These are phyloP conservation scores for Cherax quadricarinatus DNA, from an alignment of 1,140 invertebrate genomes.

Conservation along the genomic window DNA sequence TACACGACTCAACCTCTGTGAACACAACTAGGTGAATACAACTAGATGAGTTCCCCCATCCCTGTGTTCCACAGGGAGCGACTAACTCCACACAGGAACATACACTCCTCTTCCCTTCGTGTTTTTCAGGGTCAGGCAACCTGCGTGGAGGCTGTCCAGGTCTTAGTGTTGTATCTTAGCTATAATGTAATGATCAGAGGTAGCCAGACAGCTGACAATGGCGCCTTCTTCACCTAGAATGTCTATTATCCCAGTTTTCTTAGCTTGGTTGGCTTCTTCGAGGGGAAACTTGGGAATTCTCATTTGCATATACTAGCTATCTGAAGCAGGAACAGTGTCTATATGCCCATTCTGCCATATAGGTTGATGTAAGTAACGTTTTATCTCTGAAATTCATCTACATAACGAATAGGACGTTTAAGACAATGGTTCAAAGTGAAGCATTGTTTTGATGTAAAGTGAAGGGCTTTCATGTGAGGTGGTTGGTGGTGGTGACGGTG, in stretches of 20 bases:
- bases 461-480: conserved; percentile 10
- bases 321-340: no score
- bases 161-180: background rate
- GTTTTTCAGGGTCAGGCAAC: no score
- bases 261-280: background rate
- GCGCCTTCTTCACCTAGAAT: background rate
- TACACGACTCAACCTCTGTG: no score
- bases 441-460: background rate
- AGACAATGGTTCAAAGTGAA: background rate
- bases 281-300: background rate
- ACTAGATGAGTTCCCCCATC: no score
- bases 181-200: background rate
- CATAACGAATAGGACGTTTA: background rate
- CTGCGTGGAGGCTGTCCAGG: no score
- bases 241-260: background rate
- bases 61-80: no score
- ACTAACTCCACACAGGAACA: background rate
- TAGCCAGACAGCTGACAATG: background rate
- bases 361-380: background rate
- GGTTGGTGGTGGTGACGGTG: conserved; percentile 15
- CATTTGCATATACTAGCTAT: background rate
- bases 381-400: background rate
- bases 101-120: background rate
- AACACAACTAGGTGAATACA: no score
- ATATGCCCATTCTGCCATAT: background rate